These are phyloP conservation scores for Pempheris klunzingeri DNA, from an alignment of 2,797 vertebrate genomes.

Conservation along the genomic window DNA sequence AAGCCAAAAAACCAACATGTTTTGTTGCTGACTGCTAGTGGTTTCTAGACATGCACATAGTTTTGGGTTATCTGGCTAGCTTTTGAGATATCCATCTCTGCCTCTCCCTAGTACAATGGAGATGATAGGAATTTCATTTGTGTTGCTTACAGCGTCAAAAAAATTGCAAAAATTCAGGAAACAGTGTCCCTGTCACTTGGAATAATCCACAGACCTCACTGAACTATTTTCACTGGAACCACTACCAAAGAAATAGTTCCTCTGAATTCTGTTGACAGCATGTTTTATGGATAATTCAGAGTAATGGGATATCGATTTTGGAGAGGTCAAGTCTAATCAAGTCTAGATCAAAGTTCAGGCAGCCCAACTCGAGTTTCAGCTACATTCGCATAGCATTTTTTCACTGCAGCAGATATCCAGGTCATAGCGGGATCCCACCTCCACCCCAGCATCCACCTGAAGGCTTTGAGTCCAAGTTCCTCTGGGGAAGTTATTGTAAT, in stretches of 20 bases:
- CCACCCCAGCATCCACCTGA: no score
- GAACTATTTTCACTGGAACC: background rate
- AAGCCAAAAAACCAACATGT: background rate
- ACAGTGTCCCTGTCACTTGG: background rate
- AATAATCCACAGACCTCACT: slow-evolving; percentile 2
- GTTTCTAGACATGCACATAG: background rate
- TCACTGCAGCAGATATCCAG: background rate
- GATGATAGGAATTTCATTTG: slow-evolving; percentile 1
- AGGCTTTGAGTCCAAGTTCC: background rate
- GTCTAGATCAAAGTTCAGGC: background rate
- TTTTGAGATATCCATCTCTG: background rate
- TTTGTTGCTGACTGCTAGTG: background rate
- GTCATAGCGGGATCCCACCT: background rate
- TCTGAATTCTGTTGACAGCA: background rate
- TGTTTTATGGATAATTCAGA: slow-evolving; percentile 10
- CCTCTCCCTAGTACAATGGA: background rate
- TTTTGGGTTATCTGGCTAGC: slow-evolving; percentile 12
- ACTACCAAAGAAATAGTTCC: background rate
- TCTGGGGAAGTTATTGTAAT: background rate
- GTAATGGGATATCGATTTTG: background rate
- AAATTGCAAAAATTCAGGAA: background rate
- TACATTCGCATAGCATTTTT: background rate
- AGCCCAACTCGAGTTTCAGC: no score
- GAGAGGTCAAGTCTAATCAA: no score
- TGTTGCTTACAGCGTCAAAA: background rate